Evolutionary conservation across 2,113 vertebrate genomes (phyloP).

Genomic region (Odontesthes bonariensis): DNA sequence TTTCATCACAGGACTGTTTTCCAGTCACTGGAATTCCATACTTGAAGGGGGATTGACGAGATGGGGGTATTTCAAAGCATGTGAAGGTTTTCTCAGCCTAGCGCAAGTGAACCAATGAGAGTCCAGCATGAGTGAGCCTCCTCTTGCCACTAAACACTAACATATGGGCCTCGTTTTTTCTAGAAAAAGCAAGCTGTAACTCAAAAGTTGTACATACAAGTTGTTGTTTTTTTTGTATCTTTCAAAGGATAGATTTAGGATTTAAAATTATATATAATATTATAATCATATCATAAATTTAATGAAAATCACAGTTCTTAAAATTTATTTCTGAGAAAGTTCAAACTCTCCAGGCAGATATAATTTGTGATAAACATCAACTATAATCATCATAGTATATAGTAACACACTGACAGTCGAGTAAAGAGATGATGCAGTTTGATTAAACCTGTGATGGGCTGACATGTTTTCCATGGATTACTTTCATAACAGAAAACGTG

Average conservation of each 20-base stretch:
- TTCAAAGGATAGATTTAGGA: not conserved
- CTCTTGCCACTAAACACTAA: conserved; percentile 75
- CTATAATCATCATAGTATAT: not conserved
- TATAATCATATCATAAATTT: not conserved
- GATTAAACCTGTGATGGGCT: not conserved
- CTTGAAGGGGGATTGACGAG: conserved; percentile 2
- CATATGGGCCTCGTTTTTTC: conserved; percentile 62
- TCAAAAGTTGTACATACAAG: conserved; percentile 21
- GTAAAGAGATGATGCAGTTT: not conserved
- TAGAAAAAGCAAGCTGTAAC: conserved; percentile 29
- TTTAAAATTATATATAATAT: not conserved
- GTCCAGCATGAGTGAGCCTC: conserved; percentile 66
- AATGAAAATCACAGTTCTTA: not conserved
- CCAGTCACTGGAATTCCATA: not conserved
- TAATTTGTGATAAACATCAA: not conserved
- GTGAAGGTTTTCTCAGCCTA: conserved; percentile 13
- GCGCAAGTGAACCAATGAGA: conserved; percentile 72
- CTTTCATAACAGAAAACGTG: conserved; percentile 47
- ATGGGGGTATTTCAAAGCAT: conserved; percentile 21
- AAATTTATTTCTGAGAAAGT: not conserved
- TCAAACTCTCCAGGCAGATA: not conserved
- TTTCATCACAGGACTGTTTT: not conserved
- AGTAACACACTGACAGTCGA: not conserved
- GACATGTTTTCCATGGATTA: conserved; percentile 29
- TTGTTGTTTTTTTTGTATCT: not conserved